phyloP scores from a whole-genome alignment of 1,140 invertebrate species.

The Formica exsecta region DNA sequence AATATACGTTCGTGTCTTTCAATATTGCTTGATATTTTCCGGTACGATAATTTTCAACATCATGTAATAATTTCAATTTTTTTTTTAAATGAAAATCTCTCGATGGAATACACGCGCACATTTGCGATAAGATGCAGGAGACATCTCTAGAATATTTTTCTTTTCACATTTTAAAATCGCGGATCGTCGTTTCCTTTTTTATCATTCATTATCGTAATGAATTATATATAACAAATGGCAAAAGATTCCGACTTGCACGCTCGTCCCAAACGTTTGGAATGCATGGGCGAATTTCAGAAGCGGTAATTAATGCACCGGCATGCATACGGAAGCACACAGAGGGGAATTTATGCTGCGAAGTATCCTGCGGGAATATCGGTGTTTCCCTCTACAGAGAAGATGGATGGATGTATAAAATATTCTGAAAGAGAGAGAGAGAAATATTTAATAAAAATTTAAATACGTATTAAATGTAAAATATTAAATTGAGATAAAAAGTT shows the following conservation, averaged over 20 bases:
- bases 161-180: background rate
- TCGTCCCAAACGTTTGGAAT: constrained; percentile 18
- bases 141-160: background rate
- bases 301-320: constrained; percentile 44
- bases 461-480: too few species aligned
- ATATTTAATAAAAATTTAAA: constrained; percentile 8
- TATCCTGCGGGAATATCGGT: constrained; percentile 9
- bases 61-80: background rate
- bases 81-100: background rate
- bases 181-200: background rate
- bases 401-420: background rate
- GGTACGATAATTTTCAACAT: background rate
- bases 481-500: too few species aligned
- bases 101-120: background rate
- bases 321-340: constrained; percentile 4
- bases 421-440: background rate
- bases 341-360: background rate
- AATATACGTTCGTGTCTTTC: background rate
- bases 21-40: background rate
- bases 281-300: background rate
- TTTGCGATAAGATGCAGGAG: background rate
- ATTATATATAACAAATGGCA: background rate
- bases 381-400: background rate
- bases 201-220: constrained; percentile 5
- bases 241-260: constrained; percentile 18